Percentiles rank a stretch among this genome's conserved stretches.
These are phyloP conservation scores for Prorops nasuta DNA, from an alignment of 1,140 invertebrate genomes.

Conservation along the genomic window DNA sequence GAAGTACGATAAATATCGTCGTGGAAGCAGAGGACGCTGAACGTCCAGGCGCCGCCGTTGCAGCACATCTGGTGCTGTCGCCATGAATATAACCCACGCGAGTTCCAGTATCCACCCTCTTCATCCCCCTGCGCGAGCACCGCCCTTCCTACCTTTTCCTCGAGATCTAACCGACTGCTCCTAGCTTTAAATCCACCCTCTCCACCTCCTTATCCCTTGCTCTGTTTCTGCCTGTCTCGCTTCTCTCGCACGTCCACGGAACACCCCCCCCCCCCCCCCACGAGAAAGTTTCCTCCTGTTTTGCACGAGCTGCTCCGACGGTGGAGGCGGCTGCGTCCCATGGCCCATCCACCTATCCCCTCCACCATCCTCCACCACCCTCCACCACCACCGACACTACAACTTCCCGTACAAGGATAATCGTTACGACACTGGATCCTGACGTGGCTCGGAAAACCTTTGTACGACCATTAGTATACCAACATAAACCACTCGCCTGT, in stretches of 20 bases:
- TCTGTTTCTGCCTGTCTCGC: background rate
- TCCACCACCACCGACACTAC: no score
- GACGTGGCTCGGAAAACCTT: no score
- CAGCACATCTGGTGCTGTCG: slow-evolving; percentile 43
- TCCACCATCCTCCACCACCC: no score
- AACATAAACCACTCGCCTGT: no score
- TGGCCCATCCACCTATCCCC: no score
- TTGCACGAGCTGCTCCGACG: slow-evolving; percentile 20
- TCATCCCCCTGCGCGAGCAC: background rate
- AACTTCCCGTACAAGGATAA: no score
- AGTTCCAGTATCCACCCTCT: background rate
- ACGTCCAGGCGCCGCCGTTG: slow-evolving; percentile 36
- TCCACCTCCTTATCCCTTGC: slow-evolving; percentile 16
- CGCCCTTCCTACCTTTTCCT: background rate
- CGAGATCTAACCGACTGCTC: no score
- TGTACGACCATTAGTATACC: no score
- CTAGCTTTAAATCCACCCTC: slow-evolving; percentile 3
- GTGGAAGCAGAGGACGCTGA: slow-evolving; percentile 38
- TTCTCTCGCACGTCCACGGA: no score
- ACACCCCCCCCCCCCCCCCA: slow-evolving; percentile 3
- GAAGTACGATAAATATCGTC: slow-evolving; percentile 37
- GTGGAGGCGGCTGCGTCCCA: slow-evolving; percentile 8
- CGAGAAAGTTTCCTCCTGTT: slow-evolving; percentile 38
- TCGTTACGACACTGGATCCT: no score
- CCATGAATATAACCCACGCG: slow-evolving; percentile 38